phyloP scores from a whole-genome alignment of 2,113 vertebrate genomes.

The Anseranas semipalmata region DNA sequence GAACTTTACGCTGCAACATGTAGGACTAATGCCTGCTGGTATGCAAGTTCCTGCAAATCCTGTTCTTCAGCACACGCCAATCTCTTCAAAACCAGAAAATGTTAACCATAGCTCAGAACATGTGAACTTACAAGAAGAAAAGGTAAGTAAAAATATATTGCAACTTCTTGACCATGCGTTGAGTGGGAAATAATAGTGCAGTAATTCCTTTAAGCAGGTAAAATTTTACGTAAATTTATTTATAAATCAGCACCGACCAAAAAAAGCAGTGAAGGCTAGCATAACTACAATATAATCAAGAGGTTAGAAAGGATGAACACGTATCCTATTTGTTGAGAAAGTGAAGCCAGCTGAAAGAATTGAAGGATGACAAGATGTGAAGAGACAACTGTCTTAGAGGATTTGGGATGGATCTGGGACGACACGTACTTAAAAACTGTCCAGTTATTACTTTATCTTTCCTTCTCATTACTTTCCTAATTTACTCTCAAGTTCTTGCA shows the following conservation, averaged over 20 bases:
- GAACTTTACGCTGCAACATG: slow-evolving; percentile 92
- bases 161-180: slow-evolving; percentile 33
- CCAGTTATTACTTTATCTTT: background rate
- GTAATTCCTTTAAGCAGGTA: slow-evolving; percentile 78
- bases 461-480: background rate
- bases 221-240: background rate
- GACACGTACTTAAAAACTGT: background rate
- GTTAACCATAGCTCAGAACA: slow-evolving; percentile 50
- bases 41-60: slow-evolving; percentile 68
- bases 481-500: background rate
- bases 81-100: slow-evolving; percentile 69
- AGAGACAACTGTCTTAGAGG: background rate
- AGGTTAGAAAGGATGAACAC: background rate
- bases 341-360: background rate
- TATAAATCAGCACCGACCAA: background rate
- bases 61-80: slow-evolving; percentile 28
- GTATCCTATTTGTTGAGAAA: background rate
- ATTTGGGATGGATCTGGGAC: background rate
- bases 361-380: background rate
- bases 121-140: slow-evolving; percentile 72
- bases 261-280: background rate
- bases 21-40: slow-evolving; percentile 83
- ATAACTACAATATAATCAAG: background rate
- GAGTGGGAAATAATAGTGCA: slow-evolving; percentile 64
- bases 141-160: slow-evolving; percentile 73